A percentile compares a stretch with the other conserved stretches of the same genome.
Conservation (phyloP, 2,888 invertebrate species). For the Agrochola circellaris region DNA sequence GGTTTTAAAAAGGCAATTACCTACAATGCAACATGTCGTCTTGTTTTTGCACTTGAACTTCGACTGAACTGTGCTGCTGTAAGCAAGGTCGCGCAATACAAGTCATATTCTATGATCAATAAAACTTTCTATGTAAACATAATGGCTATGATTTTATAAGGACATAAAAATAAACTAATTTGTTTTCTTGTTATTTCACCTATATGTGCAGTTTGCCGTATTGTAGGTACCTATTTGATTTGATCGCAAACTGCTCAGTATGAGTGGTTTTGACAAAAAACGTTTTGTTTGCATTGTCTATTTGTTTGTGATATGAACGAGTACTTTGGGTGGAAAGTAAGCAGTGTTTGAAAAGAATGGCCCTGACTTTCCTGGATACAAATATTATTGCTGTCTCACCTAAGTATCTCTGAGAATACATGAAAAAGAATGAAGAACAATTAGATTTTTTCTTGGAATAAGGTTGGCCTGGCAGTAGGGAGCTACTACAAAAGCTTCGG, state of each 20-base stretch:
- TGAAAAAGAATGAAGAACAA: background rate
- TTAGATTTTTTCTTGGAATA: background rate
- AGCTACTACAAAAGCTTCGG: background rate
- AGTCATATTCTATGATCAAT: constrained; percentile 16
- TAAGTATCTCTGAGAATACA: background rate
- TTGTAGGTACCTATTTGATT: background rate
- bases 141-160: constrained; percentile 10
- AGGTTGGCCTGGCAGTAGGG: background rate
- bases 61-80: constrained; percentile 3
- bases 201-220: background rate
- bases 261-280: constrained; percentile 21
- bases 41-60: constrained; percentile 7
- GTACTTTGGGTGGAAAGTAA: constrained; percentile 1
- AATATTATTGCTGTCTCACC: background rate
- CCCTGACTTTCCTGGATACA: constrained; percentile 9
- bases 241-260: background rate
- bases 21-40: background rate
- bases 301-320: constrained; percentile 1
- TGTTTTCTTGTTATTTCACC: background rate
- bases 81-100: constrained; percentile 12
- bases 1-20: background rate
- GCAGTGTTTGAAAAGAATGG: constrained; percentile 1
- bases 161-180: background rate
- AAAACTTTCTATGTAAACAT: constrained; percentile 21
- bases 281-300: background rate